Evolutionary conservation across 2,797 vertebrate species (phyloP).

Genomic region (Sylvilagus floridanus): DNA sequence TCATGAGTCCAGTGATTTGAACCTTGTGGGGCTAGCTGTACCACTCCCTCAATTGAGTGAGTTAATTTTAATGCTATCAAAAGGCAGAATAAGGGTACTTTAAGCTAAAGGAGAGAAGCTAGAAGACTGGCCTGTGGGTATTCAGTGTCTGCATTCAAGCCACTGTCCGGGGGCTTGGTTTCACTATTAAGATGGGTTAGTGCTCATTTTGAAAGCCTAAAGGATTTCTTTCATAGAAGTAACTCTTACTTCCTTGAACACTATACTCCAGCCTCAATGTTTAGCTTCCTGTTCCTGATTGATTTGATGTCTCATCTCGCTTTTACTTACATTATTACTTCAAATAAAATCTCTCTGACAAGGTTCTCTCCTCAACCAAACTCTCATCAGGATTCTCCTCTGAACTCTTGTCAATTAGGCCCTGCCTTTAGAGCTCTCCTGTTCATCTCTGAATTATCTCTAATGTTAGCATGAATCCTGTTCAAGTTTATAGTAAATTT

Average conservation of each 20-base stretch:
- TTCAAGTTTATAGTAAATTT: neutral
- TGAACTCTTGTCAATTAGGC: neutral
- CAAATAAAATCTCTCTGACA: neutral
- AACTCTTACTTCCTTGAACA: neutral
- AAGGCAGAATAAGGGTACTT: no score
- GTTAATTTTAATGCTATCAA: no score
- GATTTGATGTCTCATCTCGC: neutral
- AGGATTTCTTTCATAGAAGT: neutral
- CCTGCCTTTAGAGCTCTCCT: neutral
- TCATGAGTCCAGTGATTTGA: no score
- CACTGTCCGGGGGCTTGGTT: no score
- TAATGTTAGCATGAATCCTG: neutral
- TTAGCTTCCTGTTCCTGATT: neutral
- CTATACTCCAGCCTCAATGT: neutral
- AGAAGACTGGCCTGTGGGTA: no score
- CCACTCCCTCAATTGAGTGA: no score
- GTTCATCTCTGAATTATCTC: neutral
- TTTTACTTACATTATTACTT: neutral
- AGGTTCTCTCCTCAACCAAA: neutral
- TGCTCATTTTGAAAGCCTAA: neutral
- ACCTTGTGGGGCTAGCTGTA: no score
- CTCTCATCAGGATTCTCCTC: neutral
- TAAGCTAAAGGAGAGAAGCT: no score
- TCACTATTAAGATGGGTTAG: neutral
- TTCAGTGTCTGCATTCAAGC: no score